Percentiles rank a stretch among this genome's conserved stretches.
phyloP scores from a whole-genome alignment of 2,888 invertebrate genomes.

The Myopa tessellatipennis region DNA sequence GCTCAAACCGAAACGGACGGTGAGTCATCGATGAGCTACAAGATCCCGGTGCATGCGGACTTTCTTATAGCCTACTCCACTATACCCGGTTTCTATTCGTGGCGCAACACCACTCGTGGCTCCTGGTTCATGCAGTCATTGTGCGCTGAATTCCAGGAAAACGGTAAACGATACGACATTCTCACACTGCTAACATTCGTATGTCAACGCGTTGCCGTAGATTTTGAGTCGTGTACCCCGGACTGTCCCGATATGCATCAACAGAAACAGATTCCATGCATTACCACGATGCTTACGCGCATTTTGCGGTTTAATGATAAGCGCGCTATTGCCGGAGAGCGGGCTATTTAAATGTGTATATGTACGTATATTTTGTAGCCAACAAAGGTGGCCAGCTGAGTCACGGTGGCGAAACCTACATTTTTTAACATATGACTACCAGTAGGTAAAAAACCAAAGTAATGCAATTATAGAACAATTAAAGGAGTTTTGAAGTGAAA shows the following conservation, averaged over 20 bases:
- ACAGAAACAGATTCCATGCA: constrained; percentile 93
- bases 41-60: constrained; percentile 92
- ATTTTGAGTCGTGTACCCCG: constrained; percentile 91
- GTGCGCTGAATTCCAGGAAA: constrained; percentile 81
- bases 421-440: too few species aligned
- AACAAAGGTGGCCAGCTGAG: background rate
- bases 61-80: constrained; percentile 94
- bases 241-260: constrained; percentile 83
- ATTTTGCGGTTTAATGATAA: constrained; percentile 76
- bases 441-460: too few species aligned
- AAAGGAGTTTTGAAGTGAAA: too few species aligned
- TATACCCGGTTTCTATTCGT: constrained; percentile 92
- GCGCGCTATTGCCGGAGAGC: constrained; percentile 33
- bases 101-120: constrained; percentile 93
- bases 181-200: constrained; percentile 89
- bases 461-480: too few species aligned
- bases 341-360: constrained; percentile 8
- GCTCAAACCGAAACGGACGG: constrained; percentile 79
- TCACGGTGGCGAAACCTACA: background rate
- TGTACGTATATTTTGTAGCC: background rate
- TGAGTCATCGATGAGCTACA: constrained; percentile 73
- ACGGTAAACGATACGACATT: constrained; percentile 81
- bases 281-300: constrained; percentile 91
- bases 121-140: constrained; percentile 97
- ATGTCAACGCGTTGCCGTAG: constrained; percentile 84